These are phyloP conservation scores for Ruditapes philippinarum DNA, from an alignment of 1,140 invertebrate genomes.

Conservation along the genomic window DNA sequence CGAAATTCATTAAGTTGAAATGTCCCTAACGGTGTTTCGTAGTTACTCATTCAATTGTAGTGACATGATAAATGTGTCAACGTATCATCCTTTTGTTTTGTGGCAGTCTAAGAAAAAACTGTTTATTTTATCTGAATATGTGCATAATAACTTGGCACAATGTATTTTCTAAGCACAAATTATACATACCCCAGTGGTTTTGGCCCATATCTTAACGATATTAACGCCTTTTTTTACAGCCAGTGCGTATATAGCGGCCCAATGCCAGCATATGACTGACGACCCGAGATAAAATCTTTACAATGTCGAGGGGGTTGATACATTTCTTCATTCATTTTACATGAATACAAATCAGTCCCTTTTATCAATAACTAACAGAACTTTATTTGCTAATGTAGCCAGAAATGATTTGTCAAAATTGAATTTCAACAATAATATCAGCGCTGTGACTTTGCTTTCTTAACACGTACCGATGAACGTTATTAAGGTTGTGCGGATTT, in stretches of 20 bases:
- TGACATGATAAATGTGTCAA: too few relatives aligned
- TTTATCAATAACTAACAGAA: slow-evolving; percentile 3
- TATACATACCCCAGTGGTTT: too few relatives aligned
- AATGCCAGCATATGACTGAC: neutral
- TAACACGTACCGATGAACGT: neutral
- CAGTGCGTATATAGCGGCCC: neutral
- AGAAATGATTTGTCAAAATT: slow-evolving; percentile 17
- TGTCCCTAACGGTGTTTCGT: too few relatives aligned
- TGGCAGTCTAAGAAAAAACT: too few relatives aligned
- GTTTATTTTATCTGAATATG: too few relatives aligned
- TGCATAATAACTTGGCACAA: too few relatives aligned
- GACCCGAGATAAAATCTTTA: neutral
- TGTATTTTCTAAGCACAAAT: too few relatives aligned
- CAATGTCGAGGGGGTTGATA: neutral
- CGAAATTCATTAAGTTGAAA: too few relatives aligned
- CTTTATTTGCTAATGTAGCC: neutral
- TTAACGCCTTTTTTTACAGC: neutral
- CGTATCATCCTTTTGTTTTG: too few relatives aligned
- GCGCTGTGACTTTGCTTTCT: neutral
- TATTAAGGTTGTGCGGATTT: neutral
- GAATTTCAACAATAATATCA: neutral
- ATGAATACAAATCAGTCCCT: neutral
- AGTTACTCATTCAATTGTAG: too few relatives aligned
- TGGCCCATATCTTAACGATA: neutral
- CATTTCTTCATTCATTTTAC: slow-evolving; percentile 9